Conservation (phyloP, 2,113 vertebrate genomes). For the Copsychus sechellarum region DNA sequence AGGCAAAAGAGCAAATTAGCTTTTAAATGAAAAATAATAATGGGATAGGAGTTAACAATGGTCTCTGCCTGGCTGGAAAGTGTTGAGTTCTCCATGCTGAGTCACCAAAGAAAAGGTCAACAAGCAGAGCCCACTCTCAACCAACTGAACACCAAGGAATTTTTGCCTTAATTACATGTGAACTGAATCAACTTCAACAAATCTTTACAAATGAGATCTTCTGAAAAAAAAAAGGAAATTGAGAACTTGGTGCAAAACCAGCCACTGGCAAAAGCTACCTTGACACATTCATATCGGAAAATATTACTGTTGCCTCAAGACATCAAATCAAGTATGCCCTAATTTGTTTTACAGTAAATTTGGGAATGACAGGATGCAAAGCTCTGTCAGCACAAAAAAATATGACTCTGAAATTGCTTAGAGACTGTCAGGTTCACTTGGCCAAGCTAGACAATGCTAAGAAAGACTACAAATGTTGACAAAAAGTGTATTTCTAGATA, state of each 20-base stretch:
- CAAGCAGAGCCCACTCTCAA: slow-evolving; percentile 10
- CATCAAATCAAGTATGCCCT: background rate
- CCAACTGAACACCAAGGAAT: slow-evolving; percentile 12
- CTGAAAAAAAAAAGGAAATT: background rate
- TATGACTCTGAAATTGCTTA: background rate
- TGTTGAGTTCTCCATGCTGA: slow-evolving; percentile 37
- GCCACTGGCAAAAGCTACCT: background rate
- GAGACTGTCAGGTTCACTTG: background rate
- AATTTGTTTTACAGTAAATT: background rate
- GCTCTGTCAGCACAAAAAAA: background rate
- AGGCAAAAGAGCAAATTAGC: slow-evolving; percentile 45
- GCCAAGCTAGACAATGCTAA: background rate
- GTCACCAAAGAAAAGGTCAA: slow-evolving; percentile 54
- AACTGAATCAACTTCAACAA: slow-evolving; percentile 1
- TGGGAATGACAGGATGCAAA: background rate
- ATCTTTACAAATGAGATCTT: background rate
- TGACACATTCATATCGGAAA: background rate
- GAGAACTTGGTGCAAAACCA: background rate
- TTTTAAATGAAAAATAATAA: slow-evolving; percentile 65
- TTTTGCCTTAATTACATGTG: slow-evolving; percentile 29
- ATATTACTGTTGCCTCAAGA: background rate
- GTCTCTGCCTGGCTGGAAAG: background rate
- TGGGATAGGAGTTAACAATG: slow-evolving; percentile 26
- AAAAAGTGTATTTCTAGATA: background rate
- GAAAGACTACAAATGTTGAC: background rate